Base-by-base conservation (phyloP, 92 coral and sea anemone genomes). In the Zoanthus sociatus region DNA sequence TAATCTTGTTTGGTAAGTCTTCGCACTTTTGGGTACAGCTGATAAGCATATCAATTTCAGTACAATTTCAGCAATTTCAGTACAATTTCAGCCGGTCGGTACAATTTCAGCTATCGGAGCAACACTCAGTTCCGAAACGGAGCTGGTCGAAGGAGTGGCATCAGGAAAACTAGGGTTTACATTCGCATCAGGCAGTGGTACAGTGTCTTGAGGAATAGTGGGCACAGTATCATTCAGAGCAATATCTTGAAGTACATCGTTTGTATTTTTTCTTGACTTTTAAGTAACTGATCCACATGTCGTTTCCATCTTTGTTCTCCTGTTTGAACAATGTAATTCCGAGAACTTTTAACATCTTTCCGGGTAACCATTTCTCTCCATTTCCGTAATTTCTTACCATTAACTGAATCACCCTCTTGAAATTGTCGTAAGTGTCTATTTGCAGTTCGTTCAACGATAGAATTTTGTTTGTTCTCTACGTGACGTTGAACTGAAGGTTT, bases 291-390 rank as follows among this genome's bases (percentile, higher is more conserved):
- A 56, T 83, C 73, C 26, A 58, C 18, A 58, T 82, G 92, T 30
- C 90, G 79, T 78, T 89, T 79, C 90, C 90, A 89, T 74, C 84
- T 7, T 15, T 42, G 72, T 14, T 85, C 93, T 61, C n/a, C 30
- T 55, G 77, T 86, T 30, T 72, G 54, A 69, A 83, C 93, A n/a
- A 90, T 67, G 64, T 87, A 90, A 73, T 87, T 88, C 93, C 84
- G 37, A 90, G 87, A 9, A 87, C 86, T 77, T 75, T 77, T 9
- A 79, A 74, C 5, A 87, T 77, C 11, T 44, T 78, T 68, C 93
- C 91, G 37, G 15, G 89, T 87, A 89, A 47, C 92, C 87, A 89
- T 76, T 89, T 92, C 92, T 73, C n/a, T 78, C 95, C 81, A 87
- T 46, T 8, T 26, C 26, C 26, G 26, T 26, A 26, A 26, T 26